Base-by-base conservation (phyloP, 2,888 invertebrate genomes). In the Luperina testacea region DNA sequence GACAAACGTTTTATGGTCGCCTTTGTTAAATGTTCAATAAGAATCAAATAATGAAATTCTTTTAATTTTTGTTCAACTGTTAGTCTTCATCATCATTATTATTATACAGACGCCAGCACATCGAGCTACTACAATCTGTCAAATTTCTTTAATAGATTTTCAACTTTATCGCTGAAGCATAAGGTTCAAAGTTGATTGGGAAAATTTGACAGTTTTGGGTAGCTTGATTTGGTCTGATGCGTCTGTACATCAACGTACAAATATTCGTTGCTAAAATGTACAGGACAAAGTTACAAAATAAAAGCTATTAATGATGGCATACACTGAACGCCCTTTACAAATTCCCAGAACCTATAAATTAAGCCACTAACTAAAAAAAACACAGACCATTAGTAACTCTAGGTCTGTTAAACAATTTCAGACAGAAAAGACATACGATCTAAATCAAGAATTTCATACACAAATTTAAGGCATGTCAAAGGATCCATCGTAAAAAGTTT, bases 401-500 rank as follows among this genome's bases (percentile, higher is more conserved):
- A 78, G 67, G 38, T 78, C 59, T 81, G 71, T 73, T 61, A 64
- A 68, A 65, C 57, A 73, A 67, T 71, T 73, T 61, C 69, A 84
- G 64, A 45, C 63, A 15, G 63, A 53, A 45, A 69, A 84, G 69
- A 75, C 86, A 85, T 77, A 86, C 79, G 79, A 86, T 79, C 57
- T 67, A 72, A 77, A 77, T 85, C 69, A 63, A 75, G 69, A 83
- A 67, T 75, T 72, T 64, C 69, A 79, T 85, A 85, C 75, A 85
- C 78, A 84, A 82, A 83, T 90, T 90, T 85, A 90, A 91, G 87
- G 83, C 89, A 90, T 87, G 82, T 88, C 88, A 80, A 84, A 83
- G 80, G 73, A 81, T 77, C 63, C 67, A 73, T 86, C 87, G 85
- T 91, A 91, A 93, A 92, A 94, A 94, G 91, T 93, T 93, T 88